A percentile compares a stretch with the other conserved stretches of the same genome.
These are phyloP conservation scores for Leucopsar rothschildi DNA, from an alignment of 2,113 vertebrate genomes.

Conservation along the genomic window DNA sequence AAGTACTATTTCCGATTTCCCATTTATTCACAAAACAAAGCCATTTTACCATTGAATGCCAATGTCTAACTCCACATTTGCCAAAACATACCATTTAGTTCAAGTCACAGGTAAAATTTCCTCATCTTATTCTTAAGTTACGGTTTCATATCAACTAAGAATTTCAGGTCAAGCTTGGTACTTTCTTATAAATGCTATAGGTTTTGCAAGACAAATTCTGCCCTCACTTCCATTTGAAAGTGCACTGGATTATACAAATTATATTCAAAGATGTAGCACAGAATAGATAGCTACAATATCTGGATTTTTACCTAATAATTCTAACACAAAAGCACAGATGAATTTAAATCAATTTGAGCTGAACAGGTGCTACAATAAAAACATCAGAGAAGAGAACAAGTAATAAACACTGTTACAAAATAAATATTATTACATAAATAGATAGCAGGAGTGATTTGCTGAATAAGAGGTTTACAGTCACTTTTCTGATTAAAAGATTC, in stretches of 20 bases:
- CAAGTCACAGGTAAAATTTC: background rate
- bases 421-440: background rate
- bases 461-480: background rate
- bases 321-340: background rate
- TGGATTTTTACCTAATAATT: background rate
- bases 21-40: background rate
- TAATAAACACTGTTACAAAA: background rate
- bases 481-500: background rate
- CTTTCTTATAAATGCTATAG: background rate
- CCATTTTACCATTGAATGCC: background rate
- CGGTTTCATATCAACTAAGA: background rate
- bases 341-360: background rate
- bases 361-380: background rate
- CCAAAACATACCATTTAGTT: background rate
- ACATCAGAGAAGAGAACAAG: background rate
- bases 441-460: background rate
- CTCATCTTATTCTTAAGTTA: background rate
- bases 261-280: background rate
- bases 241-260: background rate
- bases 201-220: background rate
- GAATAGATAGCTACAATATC: background rate
- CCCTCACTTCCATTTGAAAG: background rate
- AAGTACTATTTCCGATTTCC: background rate
- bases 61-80: background rate
- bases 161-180: background rate